Evolutionary conservation across 2,113 vertebrate genomes (phyloP), one percentile per base, ranked within the genome.

Genomic region (Otus sunia): DNA sequence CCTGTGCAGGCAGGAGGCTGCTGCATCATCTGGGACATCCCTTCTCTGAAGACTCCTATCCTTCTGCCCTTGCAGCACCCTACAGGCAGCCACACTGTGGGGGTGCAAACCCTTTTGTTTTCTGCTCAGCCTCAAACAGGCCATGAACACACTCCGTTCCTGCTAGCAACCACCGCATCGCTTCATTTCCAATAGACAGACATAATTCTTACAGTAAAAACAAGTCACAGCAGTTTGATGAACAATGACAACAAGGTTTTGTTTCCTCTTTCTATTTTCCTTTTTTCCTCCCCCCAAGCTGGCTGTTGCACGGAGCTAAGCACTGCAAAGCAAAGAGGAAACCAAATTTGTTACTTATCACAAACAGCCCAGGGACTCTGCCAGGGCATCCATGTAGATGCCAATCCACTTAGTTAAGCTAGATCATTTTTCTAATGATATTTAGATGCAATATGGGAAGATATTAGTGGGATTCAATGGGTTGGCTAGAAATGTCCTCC

Each of bases 11-110:
- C 29, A 21, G 23, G 37, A 30, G 9, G 47, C 21, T 47, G 59
- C 17, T 62, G 41, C 10, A 1, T 25, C 1, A 1, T 47, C 39
- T 9, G 23, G 17, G 45, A 19, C 4, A 1, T 29, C 36, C 60
- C 45, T 23, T 45, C 36, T 43, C 59, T 8, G 1, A 14, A 50
- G 26, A 3, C 21, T 50, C 59, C 4, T 3, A 37, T 14, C 36
- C 10, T 43, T 26, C 60, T 6, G 14, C 21, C 59, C 68, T 11
- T 8, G 3, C 50, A 21, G 59, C 58, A 36, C 16, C 30, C 0
- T 6, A 8, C 1, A 3, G 66, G 21, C 3, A 8, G 67, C 13
- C 60, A 27, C 32, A 32, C 36, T 4, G 1, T 1, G 1, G 18
- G 21, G 32, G 13, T 7, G 21, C 15, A 27, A 34, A 3, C 11